A percentile compares a stretch with the other conserved stretches of the same genome.
Evolutionary conservation across 1,140 invertebrate genomes (phyloP).

Genomic region (Eurosta solidaginis): DNA sequence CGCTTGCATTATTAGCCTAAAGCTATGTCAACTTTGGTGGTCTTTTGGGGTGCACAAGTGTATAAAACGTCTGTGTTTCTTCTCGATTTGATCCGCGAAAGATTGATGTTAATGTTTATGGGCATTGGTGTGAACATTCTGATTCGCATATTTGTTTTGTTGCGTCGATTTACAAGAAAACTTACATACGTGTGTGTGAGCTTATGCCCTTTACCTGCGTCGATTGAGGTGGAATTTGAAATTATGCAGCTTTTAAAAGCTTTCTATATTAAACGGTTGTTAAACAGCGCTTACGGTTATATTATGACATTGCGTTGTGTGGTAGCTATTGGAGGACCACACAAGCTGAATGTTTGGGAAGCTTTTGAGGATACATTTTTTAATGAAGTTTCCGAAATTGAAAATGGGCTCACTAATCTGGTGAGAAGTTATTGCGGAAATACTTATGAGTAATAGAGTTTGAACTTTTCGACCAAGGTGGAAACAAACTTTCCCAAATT

Average conservation of each 20-base stretch:
- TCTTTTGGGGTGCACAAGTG: slow-evolving; percentile 15
- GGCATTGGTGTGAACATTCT: slow-evolving; percentile 26
- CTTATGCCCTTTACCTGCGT: neutral
- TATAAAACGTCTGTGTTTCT: neutral
- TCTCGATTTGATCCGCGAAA: slow-evolving; percentile 19
- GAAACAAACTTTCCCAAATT: too few relatives aligned
- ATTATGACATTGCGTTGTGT: neutral
- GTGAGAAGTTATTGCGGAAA: too few relatives aligned
- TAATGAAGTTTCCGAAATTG: too few relatives aligned
- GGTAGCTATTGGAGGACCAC: too few relatives aligned
- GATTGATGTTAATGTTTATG: slow-evolving; percentile 28
- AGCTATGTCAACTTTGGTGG: slow-evolving; percentile 4
- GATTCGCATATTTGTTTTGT: slow-evolving; percentile 26
- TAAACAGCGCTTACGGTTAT: neutral
- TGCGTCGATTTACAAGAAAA: neutral
- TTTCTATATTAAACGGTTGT: neutral
- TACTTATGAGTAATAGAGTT: too few relatives aligned
- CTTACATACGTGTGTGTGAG: neutral
- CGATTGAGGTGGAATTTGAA: neutral
- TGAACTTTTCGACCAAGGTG: too few relatives aligned
- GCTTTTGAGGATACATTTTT: too few relatives aligned
- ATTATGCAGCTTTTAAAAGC: neutral
- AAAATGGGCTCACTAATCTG: too few relatives aligned
- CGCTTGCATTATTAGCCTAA: neutral
- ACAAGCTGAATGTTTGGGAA: too few relatives aligned